A percentile compares a stretch with the other conserved stretches of the same genome.
Conservation (phyloP, 2,888 invertebrate genomes). For the Diarsia dahlii region DNA sequence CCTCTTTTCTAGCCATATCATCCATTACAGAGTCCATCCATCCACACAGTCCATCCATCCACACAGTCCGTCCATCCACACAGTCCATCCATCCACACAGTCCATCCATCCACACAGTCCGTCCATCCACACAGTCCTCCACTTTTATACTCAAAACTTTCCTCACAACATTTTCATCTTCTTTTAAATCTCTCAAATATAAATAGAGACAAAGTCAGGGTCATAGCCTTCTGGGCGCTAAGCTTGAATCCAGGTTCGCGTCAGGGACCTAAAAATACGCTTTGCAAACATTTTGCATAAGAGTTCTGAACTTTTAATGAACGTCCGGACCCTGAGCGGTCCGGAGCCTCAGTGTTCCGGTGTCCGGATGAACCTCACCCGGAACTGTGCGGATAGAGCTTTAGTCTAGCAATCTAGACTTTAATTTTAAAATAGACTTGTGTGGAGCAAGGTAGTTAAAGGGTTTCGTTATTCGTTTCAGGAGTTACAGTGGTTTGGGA, state of each 20-base stretch:
- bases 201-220: background rate
- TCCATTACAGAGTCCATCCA: no score
- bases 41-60: no score
- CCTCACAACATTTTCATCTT: background rate
- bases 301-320: conserved; percentile 28
- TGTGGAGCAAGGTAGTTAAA: background rate
- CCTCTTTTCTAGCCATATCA: no score
- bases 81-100: no score
- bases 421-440: background rate
- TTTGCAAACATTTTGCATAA: conserved; percentile 2
- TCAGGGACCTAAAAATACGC: background rate
- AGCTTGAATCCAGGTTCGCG: background rate
- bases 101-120: no score
- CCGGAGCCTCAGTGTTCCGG: conserved; percentile 3
- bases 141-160: no score
- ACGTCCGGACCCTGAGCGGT: background rate
- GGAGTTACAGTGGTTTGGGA: no score
- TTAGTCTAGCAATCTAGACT: background rate
- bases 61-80: no score
- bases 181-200: background rate
- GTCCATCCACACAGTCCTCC: no score
- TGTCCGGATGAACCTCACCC: conserved; percentile 5
- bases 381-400: background rate
- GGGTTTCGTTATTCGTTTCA: no score
- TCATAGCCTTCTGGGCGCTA: background rate